Evolutionary conservation across 2,888 invertebrate species (phyloP), one percentile per base, ranked within the genome.

Genomic region (Osmoderma eremita): DNA sequence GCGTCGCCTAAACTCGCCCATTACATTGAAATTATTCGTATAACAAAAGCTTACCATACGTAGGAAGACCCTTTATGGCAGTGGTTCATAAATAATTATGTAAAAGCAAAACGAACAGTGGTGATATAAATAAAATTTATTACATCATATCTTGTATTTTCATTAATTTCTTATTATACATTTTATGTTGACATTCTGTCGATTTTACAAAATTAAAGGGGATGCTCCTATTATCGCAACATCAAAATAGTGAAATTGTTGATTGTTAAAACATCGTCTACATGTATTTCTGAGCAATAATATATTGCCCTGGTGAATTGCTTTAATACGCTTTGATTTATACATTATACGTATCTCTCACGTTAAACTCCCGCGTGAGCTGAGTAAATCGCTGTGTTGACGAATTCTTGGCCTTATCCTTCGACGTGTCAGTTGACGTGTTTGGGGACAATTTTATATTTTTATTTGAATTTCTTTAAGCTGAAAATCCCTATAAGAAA

Each of bases 401-500:
- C 15, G 30, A 45, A 15, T 22, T n/a, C 24, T 17, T 45, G 30
- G 10, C 22, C 24, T 45, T 24, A 58, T 65, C 54, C 65, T 42
- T 49, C 45, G 54, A 65, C 24, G 64, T n/a, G n/a, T n/a, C n/a
- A n/a, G 41, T 53, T 42, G 54, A 39, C 24, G 65, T 18, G n/a
- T 18, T 30, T 45, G 45, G 45, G 45, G n/a, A 30, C 12, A 6
- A 45, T 58, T 58, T 58, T 56, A 56, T 24, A 17, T 45, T 17
- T 20, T 48, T 17, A 20, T 48, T 48, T 48, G 48, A 48, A 48
- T 48, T 48, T 48, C 48, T 30, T 30, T 51, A 64, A 64, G 71
- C 68, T 69, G 73, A 69, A 64, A 69, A 67, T 49, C 73, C 74
- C 75, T 75, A 75, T 73, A 75, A 75, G 73, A 75, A 74, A 75